Base-by-base conservation (phyloP, 2,113 vertebrate genomes). In the Cryptomyrus ogoouensis region DNA sequence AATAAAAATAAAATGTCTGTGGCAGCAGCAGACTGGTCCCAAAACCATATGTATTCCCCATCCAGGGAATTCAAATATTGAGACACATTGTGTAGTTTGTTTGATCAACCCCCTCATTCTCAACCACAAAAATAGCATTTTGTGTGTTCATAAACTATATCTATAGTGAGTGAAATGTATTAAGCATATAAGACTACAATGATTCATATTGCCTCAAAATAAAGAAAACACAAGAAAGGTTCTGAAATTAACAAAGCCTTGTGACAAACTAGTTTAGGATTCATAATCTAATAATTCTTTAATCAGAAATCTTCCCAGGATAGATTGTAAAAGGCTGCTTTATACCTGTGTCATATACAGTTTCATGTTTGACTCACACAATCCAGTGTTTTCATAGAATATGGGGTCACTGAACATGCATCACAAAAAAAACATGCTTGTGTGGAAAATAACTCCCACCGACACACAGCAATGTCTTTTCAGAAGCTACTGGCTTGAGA, bases 401-500 rank as follows among this genome's bases (percentile, higher is more conserved):
- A 85, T 46, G 83, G 24, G 10, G 83, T 85, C n/a, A 52, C 47
- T 53, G 27, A 27, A 52, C 44, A 86, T 52, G 0, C 42, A 31
- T 31, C 7, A 47, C 9, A 47, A 49, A 49, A 86, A 13, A 49
- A 85, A 27, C 47, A 4, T 46, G 21, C 42, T 85, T 87, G n/a
- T 52, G 44, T 5, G 53, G 13, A 87, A 12, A 49, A 47, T 49
- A 15, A 24, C 21, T 24, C 10, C 44, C 24, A 49, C 10, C 15
- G 84, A 52, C 52, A 24, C 49, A 35, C 17, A 15, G 47, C 3
- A 52, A 52, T 52, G 15, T 50, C 47, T 24, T 27, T 87, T 80
- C 42, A 31, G 27, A 47, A 84, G 31, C 49, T 91, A 85, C 47
- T 58, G 52, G 35, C 77, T 46, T 42, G 85, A 91, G 56, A 86